Base-by-base conservation (phyloP, 1,140 invertebrate species). In the Andrena cerasifolii region DNA sequence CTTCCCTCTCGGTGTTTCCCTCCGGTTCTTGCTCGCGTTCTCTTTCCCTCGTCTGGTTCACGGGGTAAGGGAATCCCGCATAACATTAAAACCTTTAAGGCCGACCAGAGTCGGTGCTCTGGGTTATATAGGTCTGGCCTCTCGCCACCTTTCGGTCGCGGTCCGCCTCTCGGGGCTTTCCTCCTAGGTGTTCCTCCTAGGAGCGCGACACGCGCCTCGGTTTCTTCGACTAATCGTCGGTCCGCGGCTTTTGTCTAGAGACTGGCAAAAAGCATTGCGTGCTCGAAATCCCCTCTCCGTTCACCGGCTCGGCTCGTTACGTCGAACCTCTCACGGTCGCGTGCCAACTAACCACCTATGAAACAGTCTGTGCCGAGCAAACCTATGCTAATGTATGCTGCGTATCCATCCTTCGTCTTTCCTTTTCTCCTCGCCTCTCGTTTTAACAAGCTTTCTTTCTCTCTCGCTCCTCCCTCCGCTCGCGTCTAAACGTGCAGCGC, bases 51-150 rank as follows among this genome's bases (percentile, higher is more conserved):
- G 84, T 76, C 76, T 83, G 84, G 85, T 87, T 88, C 88, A 86
- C 78, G 74, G 84, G 84, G 77, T 77, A 85, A 81, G 84, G 83
- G 86, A 90, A 90, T 89, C 87, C 86, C 84, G 90, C 91, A 92
- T 92, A 90, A 88, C 82, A 91, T 91, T 92, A 91, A 87, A 88
- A 83, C 83, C 74, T 83, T 83, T 83, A 68, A 84, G 79, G 67
- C 79, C 80, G 74, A 67, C 62, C 49, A 45, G 83, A 49, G 43
- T 31, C 59, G 70, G 8, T 74, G 76, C n/a, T n/a, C n/a, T n/a
- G n/a, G n/a, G n/a, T n/a, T n/a, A n/a, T n/a, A n/a, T n/a, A n/a
- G n/a, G n/a, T n/a, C n/a, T n/a, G n/a, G n/a, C n/a, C n/a, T n/a
- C n/a, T n/a, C n/a, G n/a, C n/a, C n/a, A n/a, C 36, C 36, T 40